Conservation (phyloP, 2,113 vertebrate species). For the Thunnus maccoyii region DNA sequence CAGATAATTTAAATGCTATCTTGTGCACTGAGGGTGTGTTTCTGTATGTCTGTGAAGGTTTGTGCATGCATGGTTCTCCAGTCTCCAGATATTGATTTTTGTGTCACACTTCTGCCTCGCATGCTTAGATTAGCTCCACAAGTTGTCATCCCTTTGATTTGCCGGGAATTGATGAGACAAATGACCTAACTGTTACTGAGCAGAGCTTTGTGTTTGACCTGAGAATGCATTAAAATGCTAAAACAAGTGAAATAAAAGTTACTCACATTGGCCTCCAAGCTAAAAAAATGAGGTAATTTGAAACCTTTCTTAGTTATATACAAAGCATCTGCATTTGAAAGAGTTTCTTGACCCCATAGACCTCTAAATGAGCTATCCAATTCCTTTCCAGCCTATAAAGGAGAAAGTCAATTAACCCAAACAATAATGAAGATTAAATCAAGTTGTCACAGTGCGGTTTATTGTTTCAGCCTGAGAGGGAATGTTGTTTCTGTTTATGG, state of each 20-base stretch:
- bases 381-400: neutral
- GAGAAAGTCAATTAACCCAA: slow-evolving; percentile 50
- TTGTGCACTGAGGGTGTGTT: neutral
- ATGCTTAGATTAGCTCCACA: slow-evolving; percentile 47
- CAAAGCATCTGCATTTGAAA: neutral
- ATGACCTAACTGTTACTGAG: slow-evolving; percentile 45
- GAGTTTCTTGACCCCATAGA: slow-evolving; percentile 3
- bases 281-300: neutral
- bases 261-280: neutral
- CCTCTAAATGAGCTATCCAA: slow-evolving; percentile 27
- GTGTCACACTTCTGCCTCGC: slow-evolving; percentile 31
- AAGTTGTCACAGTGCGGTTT: slow-evolving; percentile 35
- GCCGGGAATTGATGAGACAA: slow-evolving; percentile 52
- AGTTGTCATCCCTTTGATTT: slow-evolving; percentile 50
- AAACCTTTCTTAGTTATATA: neutral
- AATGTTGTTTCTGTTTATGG: slow-evolving; percentile 34
- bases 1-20: neutral
- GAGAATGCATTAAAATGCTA: slow-evolving; percentile 15
- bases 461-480: slow-evolving; percentile 39
- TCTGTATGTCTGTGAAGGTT: slow-evolving; percentile 12
- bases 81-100: slow-evolving; percentile 63
- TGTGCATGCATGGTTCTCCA: slow-evolving; percentile 24
- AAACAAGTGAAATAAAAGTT: neutral
- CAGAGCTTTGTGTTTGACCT: slow-evolving; percentile 24
- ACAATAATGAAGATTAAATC: slow-evolving; percentile 32